phyloP scores from a whole-genome alignment of 2,113 vertebrate species.

The Cochlearius cochlearius region DNA sequence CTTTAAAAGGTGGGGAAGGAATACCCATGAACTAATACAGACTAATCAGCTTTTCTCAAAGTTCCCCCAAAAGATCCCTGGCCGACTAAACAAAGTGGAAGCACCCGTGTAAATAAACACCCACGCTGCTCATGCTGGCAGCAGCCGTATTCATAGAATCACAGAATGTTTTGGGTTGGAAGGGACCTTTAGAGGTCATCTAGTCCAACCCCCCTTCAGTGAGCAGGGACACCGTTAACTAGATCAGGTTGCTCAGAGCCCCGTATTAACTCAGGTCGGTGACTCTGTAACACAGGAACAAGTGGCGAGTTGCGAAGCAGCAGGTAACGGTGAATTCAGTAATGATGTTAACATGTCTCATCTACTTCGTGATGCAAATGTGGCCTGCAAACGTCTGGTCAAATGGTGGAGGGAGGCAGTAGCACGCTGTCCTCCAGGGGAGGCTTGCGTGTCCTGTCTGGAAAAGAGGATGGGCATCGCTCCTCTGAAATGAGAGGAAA shows the following conservation, averaged over 20 bases:
- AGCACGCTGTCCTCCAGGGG: neutral
- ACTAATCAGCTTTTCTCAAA: neutral
- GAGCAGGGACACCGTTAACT: too few relatives aligned
- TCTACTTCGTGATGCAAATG: neutral
- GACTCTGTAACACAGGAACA: neutral
- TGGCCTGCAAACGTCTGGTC: neutral
- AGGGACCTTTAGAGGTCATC: too few relatives aligned
- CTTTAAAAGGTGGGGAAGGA: neutral
- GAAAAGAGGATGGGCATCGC: neutral
- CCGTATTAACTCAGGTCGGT: neutral
- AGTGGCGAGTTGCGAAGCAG: neutral
- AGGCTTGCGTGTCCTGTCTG: neutral
- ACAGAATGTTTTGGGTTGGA: too few relatives aligned
- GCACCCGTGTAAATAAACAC: conserved; percentile 2
- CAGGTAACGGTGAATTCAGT: neutral
- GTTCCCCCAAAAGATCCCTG: neutral
- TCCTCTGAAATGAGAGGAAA: neutral
- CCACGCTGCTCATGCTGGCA: neutral
- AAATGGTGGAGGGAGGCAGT: neutral
- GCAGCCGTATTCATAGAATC: too few relatives aligned
- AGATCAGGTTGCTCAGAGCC: too few relatives aligned
- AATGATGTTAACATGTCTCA: neutral
- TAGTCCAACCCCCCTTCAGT: too few relatives aligned
- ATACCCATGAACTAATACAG: neutral
- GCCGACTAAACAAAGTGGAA: neutral